Base-by-base conservation (phyloP, 2,888 invertebrate species). In the Globia sparganii region DNA sequence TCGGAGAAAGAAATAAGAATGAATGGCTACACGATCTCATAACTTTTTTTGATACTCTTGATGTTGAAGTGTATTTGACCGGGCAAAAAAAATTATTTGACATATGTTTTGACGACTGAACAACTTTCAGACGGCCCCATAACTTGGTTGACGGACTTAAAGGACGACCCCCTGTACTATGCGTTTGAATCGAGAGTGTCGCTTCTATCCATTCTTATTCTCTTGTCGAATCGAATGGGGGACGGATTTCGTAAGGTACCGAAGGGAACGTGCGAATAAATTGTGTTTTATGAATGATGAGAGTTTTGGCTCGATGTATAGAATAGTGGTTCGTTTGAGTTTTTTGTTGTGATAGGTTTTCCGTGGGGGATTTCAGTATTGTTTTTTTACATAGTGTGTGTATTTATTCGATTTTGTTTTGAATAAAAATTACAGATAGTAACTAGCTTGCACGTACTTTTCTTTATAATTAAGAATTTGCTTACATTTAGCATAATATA, bases 261-360 rank as follows among this genome's bases (percentile, higher is more conserved):
- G 40, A 72, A 56, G 71, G 73, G 73, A 81, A 80, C 56, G 78
- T 78, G 75, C 71, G 75, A 85, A 88, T 88, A 88, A 88, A 88
- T 87, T 58, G 65, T 76, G 69, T 83, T 86, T 87, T 87, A 88
- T 86, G 82, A 86, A 75, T 78, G 80, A 86, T 70, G 70, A 75
- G 70, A 69, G 40, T 76, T 76, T 65, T 77, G 70, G 31, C 53
- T 62, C 37, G 37, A 61, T 65, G 28, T 79, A 68, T 58, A 59
- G 66, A 61, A 70, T 78, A 66, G 53, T 73, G 61, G 72, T 58
- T 69, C 43, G 56, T 13, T 77, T 64, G 4, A 25, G 21, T 59
- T 71, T 81, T 80, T 53, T 65, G 80, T 43, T 34, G 4, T 61
- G 46, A 56, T 67, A 66, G 40, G 59, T 61, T 69, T 81, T 66